Conservation (phyloP, 2,888 invertebrate species). For the Pantelozetes paolii region DNA sequence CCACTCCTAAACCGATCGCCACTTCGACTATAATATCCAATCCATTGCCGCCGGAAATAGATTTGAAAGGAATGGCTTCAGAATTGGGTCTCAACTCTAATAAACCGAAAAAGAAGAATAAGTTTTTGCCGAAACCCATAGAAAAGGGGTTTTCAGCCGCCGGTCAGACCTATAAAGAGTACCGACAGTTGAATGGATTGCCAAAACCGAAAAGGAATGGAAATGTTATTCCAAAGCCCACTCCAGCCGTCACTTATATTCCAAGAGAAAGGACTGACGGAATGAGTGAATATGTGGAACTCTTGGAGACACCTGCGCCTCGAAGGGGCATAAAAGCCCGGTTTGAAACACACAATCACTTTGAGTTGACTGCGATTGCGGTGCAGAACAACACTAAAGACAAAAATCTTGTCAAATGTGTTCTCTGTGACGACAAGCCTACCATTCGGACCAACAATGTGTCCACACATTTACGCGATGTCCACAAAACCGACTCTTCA, state of each 20-base stretch:
- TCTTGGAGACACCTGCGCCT: not conserved
- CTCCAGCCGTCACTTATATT: not conserved
- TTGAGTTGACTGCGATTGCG: not conserved
- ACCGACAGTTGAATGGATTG: too few species aligned
- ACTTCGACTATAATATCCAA: not conserved
- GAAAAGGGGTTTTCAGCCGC: not conserved
- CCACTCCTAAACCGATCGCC: not conserved
- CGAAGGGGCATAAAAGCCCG: not conserved
- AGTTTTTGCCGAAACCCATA: not conserved
- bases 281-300: not conserved
- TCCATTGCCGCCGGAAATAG: not conserved
- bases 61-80: not conserved
- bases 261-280: not conserved
- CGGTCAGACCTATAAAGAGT: not conserved
- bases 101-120: not conserved
- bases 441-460: not conserved
- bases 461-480: not conserved
- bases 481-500: constrained; percentile 11
- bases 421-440: not conserved
- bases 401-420: not conserved
- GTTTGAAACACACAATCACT: not conserved
- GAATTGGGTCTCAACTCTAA: not conserved
- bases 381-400: not conserved
- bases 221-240: not conserved
- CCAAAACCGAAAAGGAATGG: too few species aligned